Base-by-base conservation (phyloP, 2,113 vertebrate species). In the Maccullochella peelii region DNA sequence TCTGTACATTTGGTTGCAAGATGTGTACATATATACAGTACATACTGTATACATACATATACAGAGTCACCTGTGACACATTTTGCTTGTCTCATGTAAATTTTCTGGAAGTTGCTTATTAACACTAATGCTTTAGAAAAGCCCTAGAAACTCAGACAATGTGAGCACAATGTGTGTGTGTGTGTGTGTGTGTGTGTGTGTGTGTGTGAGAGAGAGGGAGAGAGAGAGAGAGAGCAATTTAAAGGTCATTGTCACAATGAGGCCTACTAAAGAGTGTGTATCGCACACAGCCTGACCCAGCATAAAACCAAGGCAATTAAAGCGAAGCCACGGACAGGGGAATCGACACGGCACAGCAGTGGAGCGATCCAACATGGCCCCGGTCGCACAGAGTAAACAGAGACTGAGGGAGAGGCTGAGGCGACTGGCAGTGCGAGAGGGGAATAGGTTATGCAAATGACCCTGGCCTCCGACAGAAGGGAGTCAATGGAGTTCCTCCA, bases 231-330 rank as follows among this genome's bases (percentile, higher is more conserved):
- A 65, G 61, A 71, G 62, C 68, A 81, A 86, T 90, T 89, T 90
- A 92, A 94, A 94, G 93, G 92, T 94, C 92, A 92, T 73, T 86
- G 88, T 88, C 80, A 89, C 88, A 89, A 85, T 91, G 79, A 90
- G 83, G 52, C 76, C 73, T 85, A 72, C 91, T 89, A 83, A 91
- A 79, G 82, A 93, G 86, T 89, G 73, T 85, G 87, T 82, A 77
- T 80, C 69, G 38, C 77, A 82, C 67, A 81, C 83, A 78, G 72
- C 76, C 92, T 93, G 94, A 93, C 86, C 91, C 80, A 86, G 90
- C 93, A 93, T 90, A 91, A 92, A 94, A 91, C 89, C 86, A 85
- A 86, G 82, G 89, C 89, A 94, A 94, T 94, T 95, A 94, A 88
- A 91, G 85, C 84, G 79, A 54, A 47, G 81, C 78, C 88, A 89